phyloP scores from a whole-genome alignment of 2,113 vertebrate species.

The Pterocles orientalis region DNA sequence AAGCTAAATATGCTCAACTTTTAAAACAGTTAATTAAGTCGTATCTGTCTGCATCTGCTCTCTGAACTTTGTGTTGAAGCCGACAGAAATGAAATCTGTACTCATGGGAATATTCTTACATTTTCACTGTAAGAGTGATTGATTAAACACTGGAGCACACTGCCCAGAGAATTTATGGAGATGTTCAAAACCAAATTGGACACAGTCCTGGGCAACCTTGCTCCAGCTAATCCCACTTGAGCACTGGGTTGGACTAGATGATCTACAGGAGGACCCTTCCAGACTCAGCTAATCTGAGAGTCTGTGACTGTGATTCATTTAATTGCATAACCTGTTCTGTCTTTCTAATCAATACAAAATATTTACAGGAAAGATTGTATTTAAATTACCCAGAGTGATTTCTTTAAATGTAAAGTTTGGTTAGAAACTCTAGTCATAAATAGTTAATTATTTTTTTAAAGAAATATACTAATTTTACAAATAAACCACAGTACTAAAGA shows the following conservation, averaged over 20 bases:
- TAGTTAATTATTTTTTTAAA: conserved; percentile 53
- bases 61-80: conserved; percentile 2
- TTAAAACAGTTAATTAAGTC: conserved; percentile 11
- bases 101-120: neutral
- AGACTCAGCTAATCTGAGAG: neutral
- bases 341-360: conserved; percentile 61
- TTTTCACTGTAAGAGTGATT: neutral
- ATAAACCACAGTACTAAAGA: conserved; percentile 19
- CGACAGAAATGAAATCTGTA: neutral
- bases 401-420: conserved; percentile 52
- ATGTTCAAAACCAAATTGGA: neutral
- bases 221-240: neutral
- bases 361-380: conserved; percentile 60
- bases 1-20: neutral
- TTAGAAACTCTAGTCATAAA: conserved; percentile 56
- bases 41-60: neutral
- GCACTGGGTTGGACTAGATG: neutral
- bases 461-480: conserved; percentile 25
- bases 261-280: too few species aligned
- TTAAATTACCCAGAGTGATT: conserved; percentile 50
- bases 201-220: neutral
- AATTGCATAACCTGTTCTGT: conserved; percentile 50
- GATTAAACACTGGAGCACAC: neutral
- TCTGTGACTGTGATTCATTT: neutral
- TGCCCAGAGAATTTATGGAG: neutral